Base-by-base conservation (phyloP, 1,140 invertebrate species). In the Araneus ventricosus region DNA sequence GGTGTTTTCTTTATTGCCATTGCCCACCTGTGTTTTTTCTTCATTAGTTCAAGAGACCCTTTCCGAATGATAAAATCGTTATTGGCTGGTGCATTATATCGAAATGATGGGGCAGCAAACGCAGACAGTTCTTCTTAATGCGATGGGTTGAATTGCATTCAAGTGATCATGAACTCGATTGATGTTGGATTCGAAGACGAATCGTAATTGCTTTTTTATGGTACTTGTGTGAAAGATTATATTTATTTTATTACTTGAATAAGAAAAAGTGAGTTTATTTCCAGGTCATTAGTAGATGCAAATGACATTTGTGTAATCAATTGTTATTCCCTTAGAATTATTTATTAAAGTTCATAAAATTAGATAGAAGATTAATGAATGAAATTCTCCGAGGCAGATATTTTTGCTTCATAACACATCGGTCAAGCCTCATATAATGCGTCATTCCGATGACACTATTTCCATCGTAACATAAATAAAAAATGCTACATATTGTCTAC, bases 21-120 rank as follows among this genome's bases (percentile, higher is more conserved):
- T 30, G 70, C 70, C 30, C 70, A 75, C 70, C 70, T 75, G 70
- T 75, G 70, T 75, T 75, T 75, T 75, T 75, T 75, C 70, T 75
- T 75, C 70, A 75, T 75, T 75, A 67, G 63, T 67, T 27, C 63
- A 30, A 7, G 63, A 30, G 27, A 30, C 20, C 30, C 70, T 22
- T 27, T 75, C 70, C 70, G 37, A 75, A 75, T 75, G 70, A 75
- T 75, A 75, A 75, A 75, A 75, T 75, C 70, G 34, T 75, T 75
- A 75, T 75, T 75, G 70, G 70, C 6, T 20, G 34, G 34, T 75
- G 70, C 70, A 75, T 75, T 75, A 75, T 75, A 22, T 34, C 70
- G 30, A 34, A 37, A 67, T 67, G 70, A 75, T 75, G 70, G 37
- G 34, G 17, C n/a, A 7, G 10, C 70, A 37, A 30, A 34, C 8